Percentiles rank a stretch among this genome's conserved stretches.
phyloP scores from a whole-genome alignment of 1,140 invertebrate genomes.

The Homarus americanus region DNA sequence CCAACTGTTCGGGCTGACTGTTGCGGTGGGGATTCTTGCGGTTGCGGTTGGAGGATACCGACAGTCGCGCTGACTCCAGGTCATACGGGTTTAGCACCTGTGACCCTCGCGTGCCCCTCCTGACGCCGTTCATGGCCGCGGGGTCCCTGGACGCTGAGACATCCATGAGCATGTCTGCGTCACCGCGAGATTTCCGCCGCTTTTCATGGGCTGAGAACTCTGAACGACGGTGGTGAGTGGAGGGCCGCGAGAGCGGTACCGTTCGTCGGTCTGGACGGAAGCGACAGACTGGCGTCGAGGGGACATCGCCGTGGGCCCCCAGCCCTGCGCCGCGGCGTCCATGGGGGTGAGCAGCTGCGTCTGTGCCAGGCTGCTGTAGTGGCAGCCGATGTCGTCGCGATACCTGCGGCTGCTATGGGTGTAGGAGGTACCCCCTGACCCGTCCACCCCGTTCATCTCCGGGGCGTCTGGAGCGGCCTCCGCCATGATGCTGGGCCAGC shows the following conservation, averaged over 20 bases:
- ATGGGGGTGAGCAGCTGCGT: conserved; percentile 21
- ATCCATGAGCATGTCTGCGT: neutral
- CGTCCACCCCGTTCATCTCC: conserved; percentile 7
- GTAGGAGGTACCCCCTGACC: neutral
- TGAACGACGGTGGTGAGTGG: conserved; percentile 11
- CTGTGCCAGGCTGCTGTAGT: conserved; percentile 37
- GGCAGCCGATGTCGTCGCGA: conserved; percentile 38
- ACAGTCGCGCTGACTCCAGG: conserved; percentile 31
- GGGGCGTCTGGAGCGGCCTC: neutral
- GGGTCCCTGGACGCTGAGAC: neutral
- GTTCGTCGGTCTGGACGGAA: conserved; percentile 39
- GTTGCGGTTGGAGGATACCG: conserved; percentile 24
- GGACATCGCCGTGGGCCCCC: conserved; percentile 12
- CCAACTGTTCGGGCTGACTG: conserved; percentile 7
- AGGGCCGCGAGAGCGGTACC: conserved; percentile 9
- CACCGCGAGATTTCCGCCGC: conserved; percentile 13
- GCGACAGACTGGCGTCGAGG: conserved; percentile 38
- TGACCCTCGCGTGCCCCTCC: conserved; percentile 37
- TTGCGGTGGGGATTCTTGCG: conserved; percentile 20
- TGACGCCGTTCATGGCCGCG: conserved; percentile 26
- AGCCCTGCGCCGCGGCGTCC: neutral
- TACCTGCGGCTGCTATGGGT: conserved; percentile 16
- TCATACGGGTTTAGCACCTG: conserved; percentile 31
- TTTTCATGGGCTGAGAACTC: conserved; percentile 15
- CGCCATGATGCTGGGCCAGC: no score